A percentile compares a stretch with the other conserved stretches of the same genome.
Conservation (phyloP, 2,113 vertebrate species). For the Neotoma lepida region DNA sequence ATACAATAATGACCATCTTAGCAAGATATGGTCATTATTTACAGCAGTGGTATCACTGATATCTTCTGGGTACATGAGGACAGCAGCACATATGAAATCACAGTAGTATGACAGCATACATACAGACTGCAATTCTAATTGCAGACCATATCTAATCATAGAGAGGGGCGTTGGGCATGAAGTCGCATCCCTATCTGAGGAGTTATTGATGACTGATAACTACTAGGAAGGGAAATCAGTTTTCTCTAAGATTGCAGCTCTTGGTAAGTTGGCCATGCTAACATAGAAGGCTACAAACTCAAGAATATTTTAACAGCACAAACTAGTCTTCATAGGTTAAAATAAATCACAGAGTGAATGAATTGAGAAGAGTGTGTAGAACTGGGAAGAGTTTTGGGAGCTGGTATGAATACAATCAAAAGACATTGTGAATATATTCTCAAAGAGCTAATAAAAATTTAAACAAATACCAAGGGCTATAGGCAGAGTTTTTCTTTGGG, state of each 20-base stretch:
- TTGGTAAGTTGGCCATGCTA: background rate
- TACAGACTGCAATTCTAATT: background rate
- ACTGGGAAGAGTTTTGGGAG: background rate
- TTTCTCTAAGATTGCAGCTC: background rate
- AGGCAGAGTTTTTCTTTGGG: too few species aligned
- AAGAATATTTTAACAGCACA: background rate
- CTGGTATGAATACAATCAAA: background rate
- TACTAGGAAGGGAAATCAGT: background rate
- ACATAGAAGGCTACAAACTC: background rate
- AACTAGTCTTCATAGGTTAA: background rate
- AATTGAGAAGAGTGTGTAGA: background rate
- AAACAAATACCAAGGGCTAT: too few species aligned
- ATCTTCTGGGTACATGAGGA: background rate
- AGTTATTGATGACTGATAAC: background rate
- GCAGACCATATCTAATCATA: background rate
- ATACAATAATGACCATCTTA: background rate
- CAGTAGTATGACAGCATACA: background rate
- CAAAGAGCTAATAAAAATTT: background rate
- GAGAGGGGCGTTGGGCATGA: background rate
- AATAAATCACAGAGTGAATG: background rate
- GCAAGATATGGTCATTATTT: background rate
- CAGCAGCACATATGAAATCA: background rate
- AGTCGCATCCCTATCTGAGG: background rate
- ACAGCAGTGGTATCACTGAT: background rate
- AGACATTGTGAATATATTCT: background rate